Conservation (phyloP, 2,888 invertebrate genomes). For the Carcina quercana region DNA sequence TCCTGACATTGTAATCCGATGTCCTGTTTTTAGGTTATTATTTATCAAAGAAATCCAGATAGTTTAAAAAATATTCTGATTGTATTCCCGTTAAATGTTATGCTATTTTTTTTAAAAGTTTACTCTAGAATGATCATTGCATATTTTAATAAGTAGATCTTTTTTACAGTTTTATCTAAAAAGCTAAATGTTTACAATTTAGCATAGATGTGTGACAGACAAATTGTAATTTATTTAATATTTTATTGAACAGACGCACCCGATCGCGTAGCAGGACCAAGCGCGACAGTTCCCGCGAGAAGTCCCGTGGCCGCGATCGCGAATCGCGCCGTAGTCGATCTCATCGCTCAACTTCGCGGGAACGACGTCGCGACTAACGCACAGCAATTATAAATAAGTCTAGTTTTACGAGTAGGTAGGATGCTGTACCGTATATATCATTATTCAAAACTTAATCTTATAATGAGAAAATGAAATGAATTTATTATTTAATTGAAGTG, state of each 20-base stretch:
- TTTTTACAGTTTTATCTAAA: not conserved
- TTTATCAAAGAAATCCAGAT: no score
- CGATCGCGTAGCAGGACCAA: slow-evolving; percentile 50
- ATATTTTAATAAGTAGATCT: not conserved
- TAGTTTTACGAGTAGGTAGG: not conserved
- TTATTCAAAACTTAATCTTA: no score
- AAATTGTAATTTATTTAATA: not conserved
- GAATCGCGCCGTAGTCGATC: slow-evolving; percentile 53
- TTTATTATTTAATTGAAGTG: no score
- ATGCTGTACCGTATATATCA: no score
- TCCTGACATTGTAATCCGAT: no score
- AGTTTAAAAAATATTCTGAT: no score
- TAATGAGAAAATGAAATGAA: no score
- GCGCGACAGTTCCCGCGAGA: slow-evolving; percentile 44
- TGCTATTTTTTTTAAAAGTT: no score
- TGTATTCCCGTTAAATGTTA: no score
- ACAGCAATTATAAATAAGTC: not conserved
- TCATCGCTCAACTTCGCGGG: slow-evolving; percentile 51
- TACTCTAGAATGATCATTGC: no score
- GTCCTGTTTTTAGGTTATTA: no score
- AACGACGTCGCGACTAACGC: slow-evolving; percentile 50
- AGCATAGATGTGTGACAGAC: not conserved
- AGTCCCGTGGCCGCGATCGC: slow-evolving; percentile 38
- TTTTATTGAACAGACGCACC: slow-evolving; percentile 30
- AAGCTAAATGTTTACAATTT: no score